Conservation (phyloP, 2,113 vertebrate genomes). For the Sturnira hondurensis region DNA sequence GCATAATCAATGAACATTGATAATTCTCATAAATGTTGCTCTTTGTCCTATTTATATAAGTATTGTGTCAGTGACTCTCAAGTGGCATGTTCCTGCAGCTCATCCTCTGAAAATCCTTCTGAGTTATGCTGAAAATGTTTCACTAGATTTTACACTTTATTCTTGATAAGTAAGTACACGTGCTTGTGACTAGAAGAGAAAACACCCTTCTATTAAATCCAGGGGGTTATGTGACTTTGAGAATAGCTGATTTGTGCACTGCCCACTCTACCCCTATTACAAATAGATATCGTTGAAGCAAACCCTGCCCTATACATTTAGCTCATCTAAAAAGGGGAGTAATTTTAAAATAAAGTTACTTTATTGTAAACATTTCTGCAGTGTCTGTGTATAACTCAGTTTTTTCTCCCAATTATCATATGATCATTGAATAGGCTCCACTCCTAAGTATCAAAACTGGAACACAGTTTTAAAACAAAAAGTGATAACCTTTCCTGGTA, state of each 20-base stretch:
- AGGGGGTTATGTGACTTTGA: conserved; percentile 17
- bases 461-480: not conserved
- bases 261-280: conserved; percentile 12
- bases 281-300: conserved; percentile 29
- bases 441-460: not conserved
- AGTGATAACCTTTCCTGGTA: not conserved
- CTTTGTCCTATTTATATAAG: conserved; percentile 45
- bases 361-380: conserved; percentile 15
- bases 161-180: conserved; percentile 41
- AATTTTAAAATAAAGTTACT: not conserved
- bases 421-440: not conserved
- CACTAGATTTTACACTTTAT: conserved; percentile 47
- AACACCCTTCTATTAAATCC: conserved; percentile 16
- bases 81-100: not conserved
- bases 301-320: not conserved
- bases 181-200: not conserved
- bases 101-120: conserved; percentile 41
- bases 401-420: not conserved
- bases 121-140: conserved; percentile 53
- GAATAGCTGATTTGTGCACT: conserved; percentile 29
- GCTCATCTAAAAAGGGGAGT: not conserved
- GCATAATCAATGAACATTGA: not conserved
- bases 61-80: conserved; percentile 21
- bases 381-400: not conserved
- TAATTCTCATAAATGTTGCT: conserved; percentile 16